Evolutionary conservation across 2,113 vertebrate genomes (phyloP), one percentile per base, ranked within the genome.

Genomic region (Gasterosteus aculeatus): DNA sequence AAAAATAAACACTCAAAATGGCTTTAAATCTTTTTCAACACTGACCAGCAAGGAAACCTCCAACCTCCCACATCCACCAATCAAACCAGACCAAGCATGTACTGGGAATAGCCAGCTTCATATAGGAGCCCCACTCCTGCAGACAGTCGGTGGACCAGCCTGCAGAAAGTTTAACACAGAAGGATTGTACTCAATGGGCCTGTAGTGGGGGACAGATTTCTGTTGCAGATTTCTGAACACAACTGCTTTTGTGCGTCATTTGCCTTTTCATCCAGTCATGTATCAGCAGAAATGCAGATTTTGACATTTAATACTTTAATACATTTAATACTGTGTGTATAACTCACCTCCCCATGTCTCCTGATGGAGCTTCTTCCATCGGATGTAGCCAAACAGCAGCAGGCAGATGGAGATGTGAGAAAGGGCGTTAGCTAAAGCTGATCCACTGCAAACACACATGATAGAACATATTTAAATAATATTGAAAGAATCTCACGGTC

Each of bases 51-150:
- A 98, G 91, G 81, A 97, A 95, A 62, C 95, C 93, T 5, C 95
- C 95, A 0, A 97, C 81, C 63, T 98, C 97, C 82, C 95, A 98
- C 19, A 97, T 81, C 97, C 96, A 99, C 96, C 96, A 97, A 67
- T 98, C 96, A 22, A 96, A 96, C 69, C 90, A 98, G 70, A 95
- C 22, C 96, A 97, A 97, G 8, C 96, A 85, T 77, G 91, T 89
- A 77, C 96, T 94, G 19, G 96, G 96, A 41, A 97, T 7, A 0
- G 95, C 97, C 85, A 98, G 93, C 41, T 77, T 89, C 92, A 95
- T 94, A 46, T 95, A 98, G 47, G 94, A 85, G 4, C 92, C 95
- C 97, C 97, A 97, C 7, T 96, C 95, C 82, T 97, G 92, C 10
- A 98, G 93, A 67, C 94, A 96, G 7, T 94, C 95, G 60, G 29